These are phyloP conservation scores for Amniataba percoides DNA, from an alignment of 2,797 vertebrate genomes.

Conservation along the genomic window DNA sequence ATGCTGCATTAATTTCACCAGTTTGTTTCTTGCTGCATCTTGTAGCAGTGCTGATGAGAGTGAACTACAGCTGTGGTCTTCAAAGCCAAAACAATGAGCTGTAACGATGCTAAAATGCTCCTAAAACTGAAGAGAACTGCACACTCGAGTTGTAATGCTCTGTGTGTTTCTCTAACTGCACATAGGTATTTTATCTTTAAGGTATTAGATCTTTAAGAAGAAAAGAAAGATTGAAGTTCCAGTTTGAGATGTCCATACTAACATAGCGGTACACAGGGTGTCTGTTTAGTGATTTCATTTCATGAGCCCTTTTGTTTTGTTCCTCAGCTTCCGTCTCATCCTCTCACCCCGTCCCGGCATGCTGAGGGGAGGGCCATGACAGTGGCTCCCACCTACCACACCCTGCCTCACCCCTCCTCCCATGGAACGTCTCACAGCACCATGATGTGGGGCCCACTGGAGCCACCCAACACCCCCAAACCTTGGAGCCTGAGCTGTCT, in stretches of 20 bases:
- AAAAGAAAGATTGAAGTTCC: not conserved
- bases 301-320: not conserved
- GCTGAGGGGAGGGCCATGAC: constrained; percentile 92
- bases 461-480: constrained; percentile 97
- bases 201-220: too few relatives aligned
- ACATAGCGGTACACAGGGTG: not conserved
- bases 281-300: not conserved
- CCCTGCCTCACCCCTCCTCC: constrained; percentile 95
- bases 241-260: not conserved
- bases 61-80: too few relatives aligned
- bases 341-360: constrained; percentile 94
- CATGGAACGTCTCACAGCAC: constrained; percentile 93
- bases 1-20: too few relatives aligned
- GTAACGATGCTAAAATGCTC: not conserved
- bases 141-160: too few relatives aligned
- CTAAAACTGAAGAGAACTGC: too few relatives aligned
- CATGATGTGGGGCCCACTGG: constrained; percentile 96
- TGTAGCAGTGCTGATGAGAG: too few relatives aligned
- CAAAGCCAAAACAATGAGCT: too few relatives aligned
- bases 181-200: too few relatives aligned
- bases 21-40: too few relatives aligned
- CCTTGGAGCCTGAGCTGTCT: constrained; percentile 99
- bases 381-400: constrained; percentile 95
- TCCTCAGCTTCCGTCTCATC: constrained; percentile 94
- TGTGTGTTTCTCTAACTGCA: too few relatives aligned